Base-by-base conservation (phyloP, 2,113 vertebrate species). In the Tenrec ecaudatus region DNA sequence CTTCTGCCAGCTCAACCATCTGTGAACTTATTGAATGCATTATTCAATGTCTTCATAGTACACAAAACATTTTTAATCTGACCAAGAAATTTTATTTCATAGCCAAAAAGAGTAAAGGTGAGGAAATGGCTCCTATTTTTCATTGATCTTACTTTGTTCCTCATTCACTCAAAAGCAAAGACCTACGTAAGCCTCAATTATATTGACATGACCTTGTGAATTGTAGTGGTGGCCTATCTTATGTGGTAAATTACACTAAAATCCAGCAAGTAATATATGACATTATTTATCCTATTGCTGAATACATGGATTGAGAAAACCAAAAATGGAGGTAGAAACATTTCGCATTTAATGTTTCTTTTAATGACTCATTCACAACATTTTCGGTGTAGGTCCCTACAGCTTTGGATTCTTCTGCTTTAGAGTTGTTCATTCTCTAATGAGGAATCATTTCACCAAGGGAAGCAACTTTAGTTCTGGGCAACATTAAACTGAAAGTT, bases 11-110 rank as follows among this genome's bases (percentile, higher is more conserved):
- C 76, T 78, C 82, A 64, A 88, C 96, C 94, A 96, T 97, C 96
- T 97, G 96, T 96, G 94, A 83, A 47, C 66, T 88, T 95, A 90
- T 53, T 95, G 76, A 96, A 95, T 94, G 80, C 76, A 95, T 96
- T 96, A 96, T 95, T 96, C 96, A 95, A 93, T 96, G 85, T 95
- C 90, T 95, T 86, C 79, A 43, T 95, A 95, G 90, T 80, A 80
- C 87, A 95, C 40, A 95, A 81, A 88, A 92, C 95, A 94, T 93
- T 95, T 96, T 95, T 93, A 89, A 92, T 95, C 94, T 94, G 83
- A 94, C 76, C 17, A 33, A 95, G 47, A 31, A 94, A 57, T 92
- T 95, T 88, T 81, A 96, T 96, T 96, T 95, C 93, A 57, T 92
- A 92, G 71, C 20, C 83, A 85, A 89, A 40, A 76, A 88, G 87